Evolutionary conservation across 2,888 invertebrate genomes (phyloP), one percentile per base, ranked within the genome.

Genomic region (Lepetodrilus schrolli): DNA sequence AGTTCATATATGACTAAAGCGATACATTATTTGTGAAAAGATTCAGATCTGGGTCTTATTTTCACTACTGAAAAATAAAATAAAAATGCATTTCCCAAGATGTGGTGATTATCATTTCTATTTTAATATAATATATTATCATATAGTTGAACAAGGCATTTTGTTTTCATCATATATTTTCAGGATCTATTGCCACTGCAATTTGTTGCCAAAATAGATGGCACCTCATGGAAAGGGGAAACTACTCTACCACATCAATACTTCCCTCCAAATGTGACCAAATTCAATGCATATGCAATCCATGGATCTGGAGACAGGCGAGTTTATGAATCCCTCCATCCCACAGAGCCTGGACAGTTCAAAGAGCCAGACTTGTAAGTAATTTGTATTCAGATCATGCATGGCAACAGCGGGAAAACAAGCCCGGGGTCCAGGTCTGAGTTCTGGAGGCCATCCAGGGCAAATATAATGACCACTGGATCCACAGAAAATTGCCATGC

Each of bases 201-300:
- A 0, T 90, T 87, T 72, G 81, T 74, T 30, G 83, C 88, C 7
- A 74, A 74, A 0, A 87, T 87, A 2, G 80, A 88, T 8, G 82
- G 78, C 5, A 83, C 86, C 37, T 80, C 76, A n/a, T 92, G 92
- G 91, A 83, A 79, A 23, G 91, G 92, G 23, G 76, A 77, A 26
- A 91, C 91, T 1, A 83, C 85, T 37, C 90, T 92, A 66, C 92
- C 92, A 0, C 76, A 87, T 4, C 86, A 87, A 0, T 92, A 92
- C 82, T 90, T 92, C 58, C 92, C 92, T 13, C 87, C 87, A 7
- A 80, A 83, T 58, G 90, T 92, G 4, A 85, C 88, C 38, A 90
- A 89, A 75, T 91, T 92, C 83, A 92, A 92, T 81, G 92, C 92
- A 3, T 92, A 91, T 81, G 92, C 92, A 49, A 92, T 92, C 47